phyloP scores from a whole-genome alignment of 2,797 vertebrate species.

The Aldrovandia affinis region DNA sequence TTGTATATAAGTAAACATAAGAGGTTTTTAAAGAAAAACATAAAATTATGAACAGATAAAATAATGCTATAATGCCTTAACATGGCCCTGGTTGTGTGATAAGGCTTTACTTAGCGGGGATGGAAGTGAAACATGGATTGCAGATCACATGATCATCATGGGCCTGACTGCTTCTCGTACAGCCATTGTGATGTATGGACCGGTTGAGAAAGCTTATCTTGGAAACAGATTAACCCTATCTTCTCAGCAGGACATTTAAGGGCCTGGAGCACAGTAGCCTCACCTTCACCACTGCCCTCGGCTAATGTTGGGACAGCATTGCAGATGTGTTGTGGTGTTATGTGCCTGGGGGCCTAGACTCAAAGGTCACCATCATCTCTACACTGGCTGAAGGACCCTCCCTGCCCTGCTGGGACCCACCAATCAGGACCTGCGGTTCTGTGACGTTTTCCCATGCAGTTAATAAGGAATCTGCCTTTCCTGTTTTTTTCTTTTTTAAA shows the following conservation, averaged over 20 bases:
- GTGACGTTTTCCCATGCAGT: background rate
- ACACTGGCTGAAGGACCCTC: background rate
- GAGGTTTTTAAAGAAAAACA: background rate
- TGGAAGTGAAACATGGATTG: background rate
- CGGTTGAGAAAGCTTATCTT: background rate
- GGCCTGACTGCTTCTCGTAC: background rate
- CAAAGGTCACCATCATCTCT: background rate
- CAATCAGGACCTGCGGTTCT: background rate
- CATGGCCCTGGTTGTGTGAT: background rate
- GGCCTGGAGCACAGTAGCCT: background rate
- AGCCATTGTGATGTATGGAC: background rate
- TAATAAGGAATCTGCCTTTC: background rate
- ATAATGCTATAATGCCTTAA: background rate
- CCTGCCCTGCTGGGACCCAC: background rate
- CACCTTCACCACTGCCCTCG: background rate
- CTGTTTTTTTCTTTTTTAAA: background rate
- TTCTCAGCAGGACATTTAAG: background rate
- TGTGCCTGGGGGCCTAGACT: background rate
- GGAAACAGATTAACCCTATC: background rate
- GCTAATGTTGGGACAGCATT: background rate
- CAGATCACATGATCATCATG: background rate
- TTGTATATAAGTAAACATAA: no score
- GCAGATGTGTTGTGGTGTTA: background rate
- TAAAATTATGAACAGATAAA: no score
- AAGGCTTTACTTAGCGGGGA: background rate